Conservation (phyloP, 2,888 invertebrate species). For the Melieria omissa region DNA sequence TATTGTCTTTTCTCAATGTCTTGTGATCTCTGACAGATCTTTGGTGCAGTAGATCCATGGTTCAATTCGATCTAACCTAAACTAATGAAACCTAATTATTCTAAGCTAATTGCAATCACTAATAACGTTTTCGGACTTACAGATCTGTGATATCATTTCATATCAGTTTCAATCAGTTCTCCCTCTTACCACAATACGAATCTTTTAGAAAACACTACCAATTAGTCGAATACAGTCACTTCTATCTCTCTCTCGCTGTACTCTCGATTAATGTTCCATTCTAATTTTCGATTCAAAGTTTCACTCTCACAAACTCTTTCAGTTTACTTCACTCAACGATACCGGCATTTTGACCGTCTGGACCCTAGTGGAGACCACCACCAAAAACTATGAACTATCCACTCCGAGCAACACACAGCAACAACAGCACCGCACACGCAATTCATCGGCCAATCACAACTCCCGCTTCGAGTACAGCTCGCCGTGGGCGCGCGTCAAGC, state of each 20-base stretch:
- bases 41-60: too few species aligned
- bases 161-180: too few species aligned
- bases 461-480: slow-evolving; percentile 57
- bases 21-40: too few species aligned
- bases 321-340: slow-evolving; percentile 67
- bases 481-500: slow-evolving; percentile 64
- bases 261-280: background rate
- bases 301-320: slow-evolving; percentile 31
- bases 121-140: too few species aligned
- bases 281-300: too few species aligned
- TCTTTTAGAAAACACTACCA: background rate
- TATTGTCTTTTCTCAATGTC: too few species aligned
- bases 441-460: background rate
- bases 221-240: background rate
- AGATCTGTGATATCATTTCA: too few species aligned
- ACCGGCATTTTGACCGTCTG: slow-evolving; percentile 66
- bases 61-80: too few species aligned
- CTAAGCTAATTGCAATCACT: too few species aligned
- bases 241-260: background rate
- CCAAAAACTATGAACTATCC: slow-evolving; percentile 1
- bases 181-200: too few species aligned
- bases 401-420: background rate
- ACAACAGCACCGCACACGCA: background rate
- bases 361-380: slow-evolving; percentile 62
- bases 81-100: too few species aligned